A percentile compares a stretch with the other conserved stretches of the same genome.
Conservation (phyloP, 2,888 invertebrate genomes). For the Dorcus parallelipipedus region DNA sequence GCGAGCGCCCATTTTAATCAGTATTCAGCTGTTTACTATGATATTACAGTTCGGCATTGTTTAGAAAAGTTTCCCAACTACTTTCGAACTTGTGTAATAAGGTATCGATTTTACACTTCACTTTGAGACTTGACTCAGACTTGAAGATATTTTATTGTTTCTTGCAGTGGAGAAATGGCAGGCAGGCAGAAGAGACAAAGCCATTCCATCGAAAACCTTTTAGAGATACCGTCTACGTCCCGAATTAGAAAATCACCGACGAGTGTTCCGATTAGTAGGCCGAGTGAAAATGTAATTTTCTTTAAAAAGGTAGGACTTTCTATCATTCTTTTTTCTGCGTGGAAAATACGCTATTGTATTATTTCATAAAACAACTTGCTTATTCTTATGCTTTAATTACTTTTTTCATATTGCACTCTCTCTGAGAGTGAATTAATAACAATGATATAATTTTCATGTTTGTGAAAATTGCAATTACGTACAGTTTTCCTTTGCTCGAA, state of each 20-base stretch:
- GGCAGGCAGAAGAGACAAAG: constrained; percentile 51
- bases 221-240: constrained; percentile 51
- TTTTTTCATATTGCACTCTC: too few relatives aligned
- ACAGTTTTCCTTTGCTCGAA: too few relatives aligned
- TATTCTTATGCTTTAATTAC: too few relatives aligned
- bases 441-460: too few relatives aligned
- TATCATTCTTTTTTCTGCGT: neutral
- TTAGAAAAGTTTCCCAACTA: constrained; percentile 45
- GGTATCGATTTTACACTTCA: constrained; percentile 42
- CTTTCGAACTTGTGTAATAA: constrained; percentile 44
- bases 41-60: constrained; percentile 40
- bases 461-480: too few relatives aligned
- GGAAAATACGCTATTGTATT: neutral
- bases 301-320: constrained; percentile 12
- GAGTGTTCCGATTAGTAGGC: neutral
- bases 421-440: too few relatives aligned
- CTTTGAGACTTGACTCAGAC: constrained; percentile 26
- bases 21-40: constrained; percentile 44
- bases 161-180: constrained; percentile 44
- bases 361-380: too few relatives aligned
- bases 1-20: constrained; percentile 27
- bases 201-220: constrained; percentile 55
- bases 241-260: constrained; percentile 26
- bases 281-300: neutral
- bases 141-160: constrained; percentile 36